phyloP scores from a whole-genome alignment of 2,888 invertebrate species.

The Hypsopygia costalis region DNA sequence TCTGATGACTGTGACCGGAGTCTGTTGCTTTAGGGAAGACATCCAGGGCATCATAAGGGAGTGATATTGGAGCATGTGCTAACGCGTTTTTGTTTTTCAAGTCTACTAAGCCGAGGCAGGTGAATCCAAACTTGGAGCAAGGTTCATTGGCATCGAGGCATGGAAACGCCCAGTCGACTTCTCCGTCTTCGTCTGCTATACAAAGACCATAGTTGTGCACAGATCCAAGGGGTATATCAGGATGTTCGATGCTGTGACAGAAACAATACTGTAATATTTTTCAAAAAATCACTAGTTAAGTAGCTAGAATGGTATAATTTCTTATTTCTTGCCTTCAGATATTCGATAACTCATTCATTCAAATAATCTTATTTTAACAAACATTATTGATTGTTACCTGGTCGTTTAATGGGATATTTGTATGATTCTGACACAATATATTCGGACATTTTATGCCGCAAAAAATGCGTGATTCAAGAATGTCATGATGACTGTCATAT shows the following conservation, averaged over 20 bases:
- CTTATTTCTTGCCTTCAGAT: too few relatives aligned
- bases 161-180: conserved; percentile 96
- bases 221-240: conserved; percentile 82
- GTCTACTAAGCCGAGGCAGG: conserved; percentile 92
- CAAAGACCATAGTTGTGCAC: conserved; percentile 91
- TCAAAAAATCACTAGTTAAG: too few relatives aligned
- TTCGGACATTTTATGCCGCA: too few relatives aligned
- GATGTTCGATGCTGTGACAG: conserved; percentile 80
- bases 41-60: conserved; percentile 62
- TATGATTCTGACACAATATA: too few relatives aligned
- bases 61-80: conserved; percentile 46
- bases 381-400: too few relatives aligned
- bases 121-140: conserved; percentile 96
- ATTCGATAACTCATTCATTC: too few relatives aligned
- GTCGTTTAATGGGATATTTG: too few relatives aligned
- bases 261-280: conserved; percentile 5
- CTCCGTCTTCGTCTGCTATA: conserved; percentile 98
- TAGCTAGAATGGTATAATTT: too few relatives aligned
- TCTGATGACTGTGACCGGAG: conserved; percentile 56
- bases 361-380: too few relatives aligned
- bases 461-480: too few relatives aligned
- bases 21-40: conserved; percentile 55
- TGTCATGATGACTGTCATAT: too few relatives aligned
- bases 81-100: conserved; percentile 69
- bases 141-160: conserved; percentile 93